Percentiles rank a stretch among this genome's conserved stretches.
Conservation (phyloP, 2,113 vertebrate species). For the Oxygymnocypris stewartii region DNA sequence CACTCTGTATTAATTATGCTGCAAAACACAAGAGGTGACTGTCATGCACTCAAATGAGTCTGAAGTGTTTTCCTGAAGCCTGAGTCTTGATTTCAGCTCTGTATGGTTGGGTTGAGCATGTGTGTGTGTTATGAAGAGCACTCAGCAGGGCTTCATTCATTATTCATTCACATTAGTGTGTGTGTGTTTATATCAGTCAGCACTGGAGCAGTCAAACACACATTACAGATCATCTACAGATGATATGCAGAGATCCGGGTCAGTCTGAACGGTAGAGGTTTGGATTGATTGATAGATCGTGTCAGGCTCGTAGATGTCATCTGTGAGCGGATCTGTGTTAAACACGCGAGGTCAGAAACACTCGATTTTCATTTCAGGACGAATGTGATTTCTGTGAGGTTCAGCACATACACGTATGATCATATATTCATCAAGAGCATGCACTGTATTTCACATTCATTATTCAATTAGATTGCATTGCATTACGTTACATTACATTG, state of each 20-base stretch:
- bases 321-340: not conserved
- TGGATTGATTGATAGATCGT: not conserved
- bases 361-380: not conserved
- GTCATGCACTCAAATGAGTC: too few species aligned
- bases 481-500: too few species aligned
- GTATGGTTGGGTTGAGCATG: not conserved
- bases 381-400: not conserved
- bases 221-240: not conserved
- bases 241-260: not conserved
- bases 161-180: not conserved
- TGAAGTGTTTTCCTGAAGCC: too few species aligned
- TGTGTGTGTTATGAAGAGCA: not conserved
- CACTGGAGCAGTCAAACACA: not conserved
- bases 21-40: not conserved
- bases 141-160: not conserved
- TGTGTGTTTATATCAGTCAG: not conserved
- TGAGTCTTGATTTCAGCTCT: not conserved
- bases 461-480: not conserved
- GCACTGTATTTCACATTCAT: too few species aligned
- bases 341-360: not conserved
- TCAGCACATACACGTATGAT: not conserved
- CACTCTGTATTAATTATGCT: not conserved
- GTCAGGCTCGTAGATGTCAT: not conserved
- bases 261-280: not conserved
- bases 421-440: not conserved